Evolutionary conservation across 1,140 invertebrate species (phyloP).

Genomic region (Drosophila murphyi): DNA sequence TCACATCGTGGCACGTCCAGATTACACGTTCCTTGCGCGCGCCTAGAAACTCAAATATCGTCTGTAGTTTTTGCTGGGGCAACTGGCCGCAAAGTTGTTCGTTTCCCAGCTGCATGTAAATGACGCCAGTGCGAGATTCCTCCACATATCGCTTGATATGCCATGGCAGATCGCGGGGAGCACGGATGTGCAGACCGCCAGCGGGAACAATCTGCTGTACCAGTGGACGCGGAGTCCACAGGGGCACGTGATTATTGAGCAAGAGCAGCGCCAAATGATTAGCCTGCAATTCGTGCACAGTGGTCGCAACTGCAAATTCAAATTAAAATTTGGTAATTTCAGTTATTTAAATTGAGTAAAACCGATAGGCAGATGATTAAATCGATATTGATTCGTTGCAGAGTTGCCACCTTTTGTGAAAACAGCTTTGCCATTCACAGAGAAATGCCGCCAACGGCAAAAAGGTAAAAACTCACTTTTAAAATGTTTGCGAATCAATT

Average conservation of each 20-base stretch:
- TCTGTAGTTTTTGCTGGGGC: conserved; percentile 70
- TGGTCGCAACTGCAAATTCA: conserved; percentile 50
- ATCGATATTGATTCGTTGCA: neutral
- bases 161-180: conserved; percentile 80
- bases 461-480: conserved; percentile 47
- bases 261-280: conserved; percentile 84
- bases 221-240: conserved; percentile 68
- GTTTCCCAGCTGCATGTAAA: conserved; percentile 86
- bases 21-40: conserved; percentile 85
- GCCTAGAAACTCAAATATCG: conserved; percentile 82
- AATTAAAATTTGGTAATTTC: neutral
- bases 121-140: conserved; percentile 85
- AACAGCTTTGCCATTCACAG: conserved; percentile 18
- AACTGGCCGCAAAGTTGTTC: conserved; percentile 70
- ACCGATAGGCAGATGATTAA: neutral
- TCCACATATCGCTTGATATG: conserved; percentile 84
- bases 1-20: conserved; percentile 85
- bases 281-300: conserved; percentile 84
- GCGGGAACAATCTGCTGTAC: conserved; percentile 75
- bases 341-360: neutral
- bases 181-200: conserved; percentile 80
- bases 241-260: conserved; percentile 79
- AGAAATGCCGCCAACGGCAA: neutral
- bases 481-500: conserved; percentile 71
- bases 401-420: conserved; percentile 5